phyloP scores from a whole-genome alignment of 1,140 invertebrate species.

The Drosophila bocki region DNA sequence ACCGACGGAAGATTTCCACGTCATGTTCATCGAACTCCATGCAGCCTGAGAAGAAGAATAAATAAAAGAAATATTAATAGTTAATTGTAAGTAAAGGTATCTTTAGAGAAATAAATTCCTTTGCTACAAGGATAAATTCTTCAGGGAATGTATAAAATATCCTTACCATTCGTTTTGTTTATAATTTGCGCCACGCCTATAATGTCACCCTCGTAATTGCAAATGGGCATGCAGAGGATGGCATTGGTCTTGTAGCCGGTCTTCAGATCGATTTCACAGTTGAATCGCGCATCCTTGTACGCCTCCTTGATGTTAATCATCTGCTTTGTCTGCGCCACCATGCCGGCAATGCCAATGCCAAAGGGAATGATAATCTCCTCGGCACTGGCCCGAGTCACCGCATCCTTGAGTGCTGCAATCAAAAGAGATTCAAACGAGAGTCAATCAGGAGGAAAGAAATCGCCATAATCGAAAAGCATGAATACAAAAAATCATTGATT shows the following conservation, averaged over 20 bases:
- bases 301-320: constrained; percentile 96
- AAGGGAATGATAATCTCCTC: constrained; percentile 95
- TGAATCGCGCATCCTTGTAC: constrained; percentile 93
- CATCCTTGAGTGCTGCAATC: constrained; percentile 89
- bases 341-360: constrained; percentile 95
- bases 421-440: constrained; percentile 23
- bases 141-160: no score
- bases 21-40: constrained; percentile 95
- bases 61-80: background rate
- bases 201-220: constrained; percentile 97
- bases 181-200: constrained; percentile 99
- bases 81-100: background rate
- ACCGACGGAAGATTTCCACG: constrained; percentile 94
- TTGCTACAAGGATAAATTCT: background rate
- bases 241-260: constrained; percentile 97
- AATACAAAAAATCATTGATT: constrained; percentile 16
- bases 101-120: background rate
- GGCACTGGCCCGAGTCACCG: constrained; percentile 89
- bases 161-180: constrained; percentile 94
- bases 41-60: constrained; percentile 85
- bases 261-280: constrained; percentile 94
- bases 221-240: constrained; percentile 97
- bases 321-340: constrained; percentile 94
- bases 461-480: constrained; percentile 5
- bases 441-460: constrained; percentile 19